phyloP scores from a whole-genome alignment of 2,113 vertebrate genomes.

The Hiodon tergisus region DNA sequence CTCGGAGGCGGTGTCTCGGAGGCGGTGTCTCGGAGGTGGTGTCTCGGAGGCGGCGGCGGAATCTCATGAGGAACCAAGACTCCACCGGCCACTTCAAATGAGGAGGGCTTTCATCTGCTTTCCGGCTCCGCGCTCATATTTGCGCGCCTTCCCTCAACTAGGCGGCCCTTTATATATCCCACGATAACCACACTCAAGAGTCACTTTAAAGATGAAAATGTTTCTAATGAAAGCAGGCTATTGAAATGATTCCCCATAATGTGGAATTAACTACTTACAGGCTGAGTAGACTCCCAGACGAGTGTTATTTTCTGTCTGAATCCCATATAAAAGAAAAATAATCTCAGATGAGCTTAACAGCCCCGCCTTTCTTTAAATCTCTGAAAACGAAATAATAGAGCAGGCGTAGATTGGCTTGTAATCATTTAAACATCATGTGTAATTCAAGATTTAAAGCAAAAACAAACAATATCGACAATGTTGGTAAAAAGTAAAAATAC shows the following conservation, averaged over 20 bases:
- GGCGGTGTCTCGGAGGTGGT: too few relatives aligned
- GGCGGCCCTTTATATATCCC: constrained; percentile 22
- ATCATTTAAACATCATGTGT: background rate
- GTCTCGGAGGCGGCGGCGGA: constrained; percentile 6
- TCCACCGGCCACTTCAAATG: constrained; percentile 45
- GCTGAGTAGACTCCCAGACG: background rate
- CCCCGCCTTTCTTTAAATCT: background rate
- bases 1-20: too few relatives aligned
- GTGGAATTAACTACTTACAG: constrained; percentile 25
- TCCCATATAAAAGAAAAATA: background rate
- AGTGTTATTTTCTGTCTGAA: constrained; percentile 24
- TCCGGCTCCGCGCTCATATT: constrained; percentile 28
- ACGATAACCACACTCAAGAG: constrained; percentile 21
- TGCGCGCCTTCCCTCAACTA: constrained; percentile 21
- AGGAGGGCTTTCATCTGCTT: constrained; percentile 29
- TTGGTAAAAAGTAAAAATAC: background rate
- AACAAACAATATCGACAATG: background rate
- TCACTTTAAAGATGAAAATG: constrained; percentile 23
- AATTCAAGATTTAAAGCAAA: background rate
- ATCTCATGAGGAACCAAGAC: constrained; percentile 41
- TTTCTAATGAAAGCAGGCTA: constrained; percentile 19
- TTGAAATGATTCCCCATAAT: constrained; percentile 23
- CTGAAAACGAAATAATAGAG: constrained; percentile 1
- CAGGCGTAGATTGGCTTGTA: background rate
- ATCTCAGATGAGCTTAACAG: constrained; percentile 10